phyloP scores from a whole-genome alignment of 2,113 vertebrate genomes.

The Dermatemys mawii region DNA sequence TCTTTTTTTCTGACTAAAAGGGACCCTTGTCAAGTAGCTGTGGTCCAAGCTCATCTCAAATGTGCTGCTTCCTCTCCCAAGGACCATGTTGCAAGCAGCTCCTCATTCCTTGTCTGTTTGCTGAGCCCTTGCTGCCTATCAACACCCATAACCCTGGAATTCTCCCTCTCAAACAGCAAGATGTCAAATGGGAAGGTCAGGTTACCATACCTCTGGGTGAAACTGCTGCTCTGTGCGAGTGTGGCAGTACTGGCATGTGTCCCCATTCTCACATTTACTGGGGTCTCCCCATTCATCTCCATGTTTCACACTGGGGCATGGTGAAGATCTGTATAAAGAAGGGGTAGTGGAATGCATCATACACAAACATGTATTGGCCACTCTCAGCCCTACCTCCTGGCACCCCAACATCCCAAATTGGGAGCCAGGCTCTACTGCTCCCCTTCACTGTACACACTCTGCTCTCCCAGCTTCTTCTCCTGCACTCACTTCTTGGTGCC shows the following conservation, averaged over 20 bases:
- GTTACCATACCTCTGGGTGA: constrained; percentile 90
- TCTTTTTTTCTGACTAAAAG: neutral
- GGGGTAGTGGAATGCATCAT: constrained; percentile 18
- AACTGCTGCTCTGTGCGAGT: constrained; percentile 98
- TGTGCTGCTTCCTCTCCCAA: neutral
- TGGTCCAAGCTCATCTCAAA: neutral
- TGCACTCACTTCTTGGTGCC: neutral
- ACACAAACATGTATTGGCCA: accelerated
- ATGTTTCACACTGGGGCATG: constrained; percentile 95
- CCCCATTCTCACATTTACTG: constrained; percentile 95
- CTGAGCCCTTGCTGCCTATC: neutral
- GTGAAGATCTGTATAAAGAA: constrained; percentile 85
- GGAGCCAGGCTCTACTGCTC: neutral
- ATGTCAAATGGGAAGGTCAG: neutral
- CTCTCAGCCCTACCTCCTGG: neutral
- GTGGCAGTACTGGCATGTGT: constrained; percentile 96
- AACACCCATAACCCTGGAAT: neutral
- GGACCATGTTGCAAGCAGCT: constrained; percentile 9
- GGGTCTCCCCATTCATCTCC: constrained; percentile 98
- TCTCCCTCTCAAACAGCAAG: neutral
- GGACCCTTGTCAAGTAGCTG: neutral
- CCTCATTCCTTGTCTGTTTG: neutral
- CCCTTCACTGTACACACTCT: neutral
- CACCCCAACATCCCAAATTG: neutral
- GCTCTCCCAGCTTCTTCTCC: neutral